Conservation (phyloP, 23 tunicate genomes). For the Halocynthia roretzi region DNA sequence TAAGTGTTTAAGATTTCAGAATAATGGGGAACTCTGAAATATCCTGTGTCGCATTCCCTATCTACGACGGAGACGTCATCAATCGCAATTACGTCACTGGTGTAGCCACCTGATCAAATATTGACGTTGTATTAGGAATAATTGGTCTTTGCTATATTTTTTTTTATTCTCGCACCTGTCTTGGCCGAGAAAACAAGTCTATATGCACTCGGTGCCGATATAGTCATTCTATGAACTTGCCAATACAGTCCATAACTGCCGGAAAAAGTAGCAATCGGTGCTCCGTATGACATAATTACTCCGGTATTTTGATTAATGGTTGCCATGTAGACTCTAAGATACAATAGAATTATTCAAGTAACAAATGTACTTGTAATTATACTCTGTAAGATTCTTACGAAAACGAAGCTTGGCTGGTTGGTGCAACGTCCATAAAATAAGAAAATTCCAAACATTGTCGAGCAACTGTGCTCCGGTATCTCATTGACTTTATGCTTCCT, state of each 20-base stretch:
- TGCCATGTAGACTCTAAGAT: conserved; percentile 10
- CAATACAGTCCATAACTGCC: not conserved
- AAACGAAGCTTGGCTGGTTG: conserved; percentile 26
- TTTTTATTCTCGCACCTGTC: conserved; percentile 1
- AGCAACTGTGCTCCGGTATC: conserved; percentile 28
- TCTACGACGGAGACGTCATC: not conserved
- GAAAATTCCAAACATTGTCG: conserved; percentile 76
- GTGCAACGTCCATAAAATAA: conserved; percentile 55
- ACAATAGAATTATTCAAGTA: too few species aligned
- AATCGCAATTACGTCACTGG: not conserved
- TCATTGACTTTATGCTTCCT: conserved; percentile 47
- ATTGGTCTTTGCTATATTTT: not conserved
- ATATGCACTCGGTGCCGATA: conserved; percentile 12
- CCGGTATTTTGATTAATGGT: conserved; percentile 11
- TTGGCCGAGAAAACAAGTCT: conserved; percentile 14
- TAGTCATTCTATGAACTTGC: conserved; percentile 21
- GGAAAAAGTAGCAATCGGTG: conserved; percentile 10
- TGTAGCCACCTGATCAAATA: not conserved
- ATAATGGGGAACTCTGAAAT: conserved; percentile 46
- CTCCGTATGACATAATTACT: conserved; percentile 12
- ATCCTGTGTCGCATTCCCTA: conserved; percentile 69
- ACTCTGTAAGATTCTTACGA: too few species aligned
- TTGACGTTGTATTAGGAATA: not conserved
- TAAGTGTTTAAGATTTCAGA: conserved; percentile 18
- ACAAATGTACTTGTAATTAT: too few species aligned